Evolutionary conservation across 2,888 invertebrate genomes (phyloP).

Genomic region (Nesidiocoris tenuis): DNA sequence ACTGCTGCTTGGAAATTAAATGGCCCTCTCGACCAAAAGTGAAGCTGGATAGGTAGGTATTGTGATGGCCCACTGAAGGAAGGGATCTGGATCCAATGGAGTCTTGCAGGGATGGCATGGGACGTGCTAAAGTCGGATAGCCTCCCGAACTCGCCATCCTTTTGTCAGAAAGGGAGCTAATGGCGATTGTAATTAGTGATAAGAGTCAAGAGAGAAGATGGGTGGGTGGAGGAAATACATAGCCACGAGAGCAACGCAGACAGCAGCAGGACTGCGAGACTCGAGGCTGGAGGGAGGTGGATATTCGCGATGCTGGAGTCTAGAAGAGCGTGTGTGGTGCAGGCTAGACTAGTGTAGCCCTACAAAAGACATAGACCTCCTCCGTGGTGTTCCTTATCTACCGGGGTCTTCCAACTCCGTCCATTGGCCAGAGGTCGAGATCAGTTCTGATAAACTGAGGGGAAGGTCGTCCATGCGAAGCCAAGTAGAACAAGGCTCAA

Average conservation of each 20-base stretch:
- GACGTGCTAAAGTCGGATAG: constrained; percentile 19
- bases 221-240: constrained; percentile 10
- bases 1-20: constrained; percentile 40
- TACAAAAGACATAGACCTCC: background rate
- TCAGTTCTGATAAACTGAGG: background rate
- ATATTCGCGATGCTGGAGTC: background rate
- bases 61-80: background rate
- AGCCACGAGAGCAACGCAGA: constrained; percentile 23
- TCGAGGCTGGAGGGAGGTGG: background rate
- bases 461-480: background rate
- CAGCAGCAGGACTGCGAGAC: background rate
- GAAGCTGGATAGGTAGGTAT: no score
- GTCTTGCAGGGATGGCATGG: background rate
- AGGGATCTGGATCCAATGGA: background rate
- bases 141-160: constrained; percentile 11
- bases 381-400: background rate
- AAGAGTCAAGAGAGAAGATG: constrained; percentile 11
- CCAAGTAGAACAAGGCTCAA: background rate
- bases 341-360: background rate
- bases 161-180: constrained; percentile 37
- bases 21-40: constrained; percentile 11
- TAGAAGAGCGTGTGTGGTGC: background rate
- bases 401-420: background rate
- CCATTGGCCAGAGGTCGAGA: background rate
- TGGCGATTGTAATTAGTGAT: constrained; percentile 40